Evolutionary conservation across 92 coral and sea anemone genomes (phyloP), one percentile per base, ranked within the genome.

Genomic region (Phenganax subtilis): DNA sequence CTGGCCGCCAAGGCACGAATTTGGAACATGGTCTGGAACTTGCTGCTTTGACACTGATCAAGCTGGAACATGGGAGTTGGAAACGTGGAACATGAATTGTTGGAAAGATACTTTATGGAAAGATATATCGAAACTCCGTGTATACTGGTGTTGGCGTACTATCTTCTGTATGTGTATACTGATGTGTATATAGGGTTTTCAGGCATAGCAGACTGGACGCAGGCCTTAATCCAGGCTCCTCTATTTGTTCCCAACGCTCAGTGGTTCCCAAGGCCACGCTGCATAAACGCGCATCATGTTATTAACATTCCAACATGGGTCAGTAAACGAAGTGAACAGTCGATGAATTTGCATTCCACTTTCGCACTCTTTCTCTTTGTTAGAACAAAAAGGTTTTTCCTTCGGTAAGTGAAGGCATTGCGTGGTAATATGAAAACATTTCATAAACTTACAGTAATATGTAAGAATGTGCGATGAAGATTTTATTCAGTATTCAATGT

Each of bases 291-390:
- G n/a, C 20, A 14, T 61, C 25, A 61, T 9, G 9, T 15, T 53
- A 47, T 12, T 15, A 8, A 54, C 80, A 75, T 75, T 75, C 80
- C 80, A 75, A 27, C 0, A 75, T 52, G 61, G 80, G 80, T 75
- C 80, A 54, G 80, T 10, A 75, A 52, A 75, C 67, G 10, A 28
- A 76, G 57, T 29, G 51, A 62, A 55, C 53, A 28, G 0, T 57
- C 16, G 17, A 76, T 15, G 30, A 57, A 56, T 54, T 11, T 20
- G 55, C 76, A n/a, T 54, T 76, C 81, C 68, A 12, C 10, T 74
- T 14, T 76, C 27, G 54, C 2, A 66, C 72, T 27, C 72, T 27
- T 14, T 61, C 29, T 28, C 25, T 27, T 51, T 30, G 1, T 25
- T 1, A 27, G 31, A 66, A 30, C 51, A 12, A 66, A 20, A 51